Base-by-base conservation (phyloP, 2,888 invertebrate genomes). In the Volucella zonaria region DNA sequence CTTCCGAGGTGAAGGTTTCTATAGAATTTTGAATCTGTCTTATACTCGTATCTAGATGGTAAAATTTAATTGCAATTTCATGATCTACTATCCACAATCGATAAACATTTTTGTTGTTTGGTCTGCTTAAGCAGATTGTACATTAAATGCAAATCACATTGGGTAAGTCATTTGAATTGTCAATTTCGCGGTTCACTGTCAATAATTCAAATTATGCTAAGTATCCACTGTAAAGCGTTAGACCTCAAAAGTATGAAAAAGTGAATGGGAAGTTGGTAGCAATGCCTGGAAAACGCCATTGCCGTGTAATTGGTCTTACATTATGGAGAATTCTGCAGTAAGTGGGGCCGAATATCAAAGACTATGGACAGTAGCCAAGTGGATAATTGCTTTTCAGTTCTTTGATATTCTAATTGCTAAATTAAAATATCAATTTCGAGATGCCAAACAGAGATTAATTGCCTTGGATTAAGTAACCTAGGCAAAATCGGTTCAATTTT, bases 101-200 rank as follows among this genome's bases (percentile, higher is more conserved):
- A 54, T 61, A 81, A 58, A 66, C 81, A 76, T 23, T 23, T 76
- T 76, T 81, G 81, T 76, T 81, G 62, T 56, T 43, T 58, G 43
- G 51, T 68, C 75, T 74, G 68, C 56, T 18, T 70, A 51, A 64
- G 52, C 70, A 70, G 70, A 75, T 75, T 81, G 81, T 70, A 82
- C 76, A 82, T 82, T 77, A 82, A 77, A 77, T 71, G 81, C 77
- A 77, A 82, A 77, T 77, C 71, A 77, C 54, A 77, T 70, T 71
- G 77, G 77, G 67, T 82, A 82, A 82, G 64, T 82, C 81, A 82
- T 77, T 82, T 77, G 66, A 43, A 67, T 77, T 82, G 81, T 82
- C 81, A 82, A 71, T 71, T 77, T 82, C 43, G 71, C 71, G 77
- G 71, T 66, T 71, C 45, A 66, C 59, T 82, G 76, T 82, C 66